These are phyloP conservation scores for Xenopus borealis DNA, from an alignment of 2,113 vertebrate genomes.

Conservation along the genomic window DNA sequence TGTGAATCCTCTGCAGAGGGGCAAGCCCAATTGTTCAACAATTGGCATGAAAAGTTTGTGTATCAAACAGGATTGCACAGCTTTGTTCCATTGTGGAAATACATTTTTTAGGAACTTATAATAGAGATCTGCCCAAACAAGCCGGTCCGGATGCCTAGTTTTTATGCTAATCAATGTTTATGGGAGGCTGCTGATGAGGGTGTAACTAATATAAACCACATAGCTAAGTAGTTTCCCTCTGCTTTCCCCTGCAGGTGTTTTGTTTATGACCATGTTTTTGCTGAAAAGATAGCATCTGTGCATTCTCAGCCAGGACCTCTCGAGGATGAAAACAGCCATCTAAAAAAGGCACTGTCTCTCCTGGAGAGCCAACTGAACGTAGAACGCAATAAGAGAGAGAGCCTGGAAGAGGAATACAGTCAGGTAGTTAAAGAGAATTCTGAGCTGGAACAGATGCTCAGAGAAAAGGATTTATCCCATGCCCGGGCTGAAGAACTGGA, in stretches of 20 bases:
- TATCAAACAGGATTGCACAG: no score
- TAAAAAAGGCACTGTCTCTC: slow-evolving; percentile 70
- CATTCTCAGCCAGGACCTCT: slow-evolving; percentile 61
- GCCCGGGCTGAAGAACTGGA: slow-evolving; percentile 76
- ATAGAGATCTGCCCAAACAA: no score
- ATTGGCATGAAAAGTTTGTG: no score
- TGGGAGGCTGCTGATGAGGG: no score
- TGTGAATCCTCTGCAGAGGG: no score
- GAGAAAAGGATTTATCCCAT: slow-evolving; percentile 57
- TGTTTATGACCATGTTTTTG: slow-evolving; percentile 62
- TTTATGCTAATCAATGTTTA: no score
- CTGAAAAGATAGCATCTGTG: slow-evolving; percentile 69
- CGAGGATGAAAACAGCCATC: slow-evolving; percentile 75
- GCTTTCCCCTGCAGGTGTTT: slow-evolving; percentile 61
- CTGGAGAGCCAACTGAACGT: slow-evolving; percentile 76
- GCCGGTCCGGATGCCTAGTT: no score
- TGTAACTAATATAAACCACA: no score
- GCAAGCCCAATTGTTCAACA: no score
- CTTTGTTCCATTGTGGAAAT: no score
- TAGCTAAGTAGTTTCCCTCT: background rate
- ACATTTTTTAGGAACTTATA: no score
- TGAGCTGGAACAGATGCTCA: slow-evolving; percentile 73
- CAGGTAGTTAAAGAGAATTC: slow-evolving; percentile 73
- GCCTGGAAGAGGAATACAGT: slow-evolving; percentile 75
- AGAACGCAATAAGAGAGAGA: slow-evolving; percentile 74